Conservation (phyloP, 2,797 vertebrate genomes). For the Squalus acanthias region DNA sequence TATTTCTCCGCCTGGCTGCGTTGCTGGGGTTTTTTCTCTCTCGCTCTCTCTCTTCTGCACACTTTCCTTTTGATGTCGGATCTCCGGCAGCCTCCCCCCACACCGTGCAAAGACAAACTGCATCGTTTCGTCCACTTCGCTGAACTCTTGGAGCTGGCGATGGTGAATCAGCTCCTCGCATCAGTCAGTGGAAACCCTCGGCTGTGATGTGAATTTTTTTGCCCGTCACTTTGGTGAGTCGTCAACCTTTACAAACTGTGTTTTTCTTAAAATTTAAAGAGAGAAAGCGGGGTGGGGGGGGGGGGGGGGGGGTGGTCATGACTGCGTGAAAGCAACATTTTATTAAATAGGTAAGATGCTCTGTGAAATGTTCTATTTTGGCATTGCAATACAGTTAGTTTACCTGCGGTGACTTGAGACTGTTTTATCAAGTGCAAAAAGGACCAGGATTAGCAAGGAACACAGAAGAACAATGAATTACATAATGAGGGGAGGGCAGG, state of each 20-base stretch:
- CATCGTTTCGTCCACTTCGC: background rate
- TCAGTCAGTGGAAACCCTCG: background rate
- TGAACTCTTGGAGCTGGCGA: background rate
- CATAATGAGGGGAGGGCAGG: too few species aligned
- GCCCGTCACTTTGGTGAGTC: slow-evolving; percentile 24
- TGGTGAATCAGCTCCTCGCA: background rate
- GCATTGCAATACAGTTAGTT: background rate
- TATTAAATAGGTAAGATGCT: background rate
- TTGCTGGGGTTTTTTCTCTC: background rate
- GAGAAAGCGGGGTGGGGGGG: background rate
- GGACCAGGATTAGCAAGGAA: background rate
- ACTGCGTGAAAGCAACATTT: background rate
- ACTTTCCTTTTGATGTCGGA: slow-evolving; percentile 20
- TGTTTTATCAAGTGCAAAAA: background rate
- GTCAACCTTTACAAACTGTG: background rate
- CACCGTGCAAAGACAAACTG: too few species aligned
- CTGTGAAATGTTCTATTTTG: background rate
- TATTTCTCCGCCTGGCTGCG: background rate
- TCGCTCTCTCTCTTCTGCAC: background rate
- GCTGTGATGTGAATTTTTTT: background rate
- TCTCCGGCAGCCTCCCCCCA: background rate
- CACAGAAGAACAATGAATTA: background rate
- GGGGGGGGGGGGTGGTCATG: background rate
- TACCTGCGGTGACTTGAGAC: background rate
- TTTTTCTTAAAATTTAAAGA: background rate